Evolutionary conservation across 2,113 vertebrate species (phyloP), one percentile per base, ranked within the genome.

Genomic region (Polypterus senegalus): DNA sequence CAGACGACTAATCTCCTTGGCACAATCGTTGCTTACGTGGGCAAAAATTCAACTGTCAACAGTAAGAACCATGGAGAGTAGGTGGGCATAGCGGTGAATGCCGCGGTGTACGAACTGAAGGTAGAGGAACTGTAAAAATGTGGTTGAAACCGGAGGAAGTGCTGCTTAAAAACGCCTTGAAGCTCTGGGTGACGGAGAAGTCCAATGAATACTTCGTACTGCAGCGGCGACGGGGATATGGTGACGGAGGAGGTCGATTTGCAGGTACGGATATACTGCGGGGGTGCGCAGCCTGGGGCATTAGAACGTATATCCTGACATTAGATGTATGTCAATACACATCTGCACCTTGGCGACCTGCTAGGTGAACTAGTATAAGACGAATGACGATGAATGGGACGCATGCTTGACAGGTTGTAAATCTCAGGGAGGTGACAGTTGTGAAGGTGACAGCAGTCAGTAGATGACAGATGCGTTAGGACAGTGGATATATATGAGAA

Each of bases 141-240:
- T 98, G 94, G 94, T 85, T 97, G 70, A 93, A 90, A 81, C 94
- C 94, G 0, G 94, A 98, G 66, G 94, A 95, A 75, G 90, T 95
- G 71, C 81, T 98, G 74, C 82, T 98, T 71, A 97, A 98, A 82
- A 98, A 92, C 78, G 94, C 92, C 7, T 84, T 97, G 58, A 94
- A 94, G 82, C 78, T 98, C 67, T 98, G 94, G 94, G 81, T 93
- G 70, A 92, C 89, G 70, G 92, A 97, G 79, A 89, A 86, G 68
- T 88, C 89, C 78, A 93, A 97, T 70, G 86, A 88, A 62, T 97
- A 93, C 73, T 97, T 97, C 80, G 88, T 97, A 27, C 79, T 97
- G 82, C 94, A 96, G 65, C 71, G 92, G 78, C 85, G 92, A 73
- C 85, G 92, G n/a, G 94, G 95, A 52, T 92, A 89, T 69, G 88